Conservation (phyloP, 2,113 vertebrate genomes). For the Genyomyrus donnyi region DNA sequence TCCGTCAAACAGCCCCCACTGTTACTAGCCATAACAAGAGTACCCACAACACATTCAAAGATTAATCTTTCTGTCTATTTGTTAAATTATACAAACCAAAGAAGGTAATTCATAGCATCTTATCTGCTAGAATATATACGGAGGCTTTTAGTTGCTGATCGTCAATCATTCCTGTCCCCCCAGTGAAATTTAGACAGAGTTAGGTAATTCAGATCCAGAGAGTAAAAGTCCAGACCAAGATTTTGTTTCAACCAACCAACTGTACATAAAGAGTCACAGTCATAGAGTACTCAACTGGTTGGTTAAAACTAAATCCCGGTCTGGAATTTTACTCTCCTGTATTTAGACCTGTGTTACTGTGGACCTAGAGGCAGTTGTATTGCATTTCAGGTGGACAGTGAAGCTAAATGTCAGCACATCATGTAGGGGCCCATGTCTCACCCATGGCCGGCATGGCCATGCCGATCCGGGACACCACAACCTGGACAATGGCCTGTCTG, state of each 20-base stretch:
- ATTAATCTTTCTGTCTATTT: background rate
- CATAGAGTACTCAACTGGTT: too few species aligned
- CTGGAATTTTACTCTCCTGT: too few species aligned
- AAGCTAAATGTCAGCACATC: background rate
- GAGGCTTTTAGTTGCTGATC: background rate
- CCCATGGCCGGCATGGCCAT: constrained; percentile 96
- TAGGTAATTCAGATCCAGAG: too few species aligned
- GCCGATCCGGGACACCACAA: constrained; percentile 89
- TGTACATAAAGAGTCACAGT: too few species aligned
- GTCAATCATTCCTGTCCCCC: background rate
- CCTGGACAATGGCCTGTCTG: constrained; percentile 84
- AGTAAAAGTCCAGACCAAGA: too few species aligned
- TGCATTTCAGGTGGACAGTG: background rate
- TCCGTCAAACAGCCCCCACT: background rate
- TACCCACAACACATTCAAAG: background rate
- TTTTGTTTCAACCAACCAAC: too few species aligned
- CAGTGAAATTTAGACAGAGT: background rate
- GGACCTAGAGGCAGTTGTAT: background rate
- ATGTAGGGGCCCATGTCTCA: constrained; percentile 44
- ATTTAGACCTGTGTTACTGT: background rate
- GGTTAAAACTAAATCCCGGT: too few species aligned
- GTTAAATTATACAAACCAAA: background rate
- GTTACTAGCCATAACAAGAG: background rate
- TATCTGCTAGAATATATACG: background rate
- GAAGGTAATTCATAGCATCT: background rate